A percentile compares a stretch with the other conserved stretches of the same genome.
phyloP scores from a whole-genome alignment of 2,113 vertebrate genomes.

The Xiphophorus couchianus region DNA sequence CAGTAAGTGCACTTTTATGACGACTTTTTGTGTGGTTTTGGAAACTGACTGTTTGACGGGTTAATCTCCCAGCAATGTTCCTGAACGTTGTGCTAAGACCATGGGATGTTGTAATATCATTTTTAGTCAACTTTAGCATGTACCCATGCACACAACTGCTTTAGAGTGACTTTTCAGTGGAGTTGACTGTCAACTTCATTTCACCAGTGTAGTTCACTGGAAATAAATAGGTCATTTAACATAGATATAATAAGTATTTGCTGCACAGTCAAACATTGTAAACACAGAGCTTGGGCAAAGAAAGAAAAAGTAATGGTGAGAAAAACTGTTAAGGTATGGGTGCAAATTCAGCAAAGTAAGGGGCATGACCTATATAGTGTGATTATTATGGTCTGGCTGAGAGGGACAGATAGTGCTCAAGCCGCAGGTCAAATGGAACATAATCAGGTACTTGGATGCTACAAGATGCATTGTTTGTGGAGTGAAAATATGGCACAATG shows the following conservation, averaged over 20 bases:
- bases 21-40: too few relatives aligned
- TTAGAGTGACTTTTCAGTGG: constrained; percentile 10
- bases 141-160: constrained; percentile 3
- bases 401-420: constrained; percentile 27
- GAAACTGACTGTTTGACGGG: too few relatives aligned
- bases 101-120: not conserved
- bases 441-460: constrained; percentile 17
- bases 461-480: not conserved
- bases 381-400: constrained; percentile 58
- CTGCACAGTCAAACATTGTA: constrained; percentile 29
- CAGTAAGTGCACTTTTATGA: too few relatives aligned
- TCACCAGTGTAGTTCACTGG: too few relatives aligned
- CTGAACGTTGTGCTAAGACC: too few relatives aligned
- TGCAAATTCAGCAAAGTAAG: constrained; percentile 41
- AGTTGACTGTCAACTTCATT: not conserved
- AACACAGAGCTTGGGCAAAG: constrained; percentile 46
- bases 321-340: constrained; percentile 32
- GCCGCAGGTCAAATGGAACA: constrained; percentile 36
- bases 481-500: not conserved
- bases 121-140: not conserved
- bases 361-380: constrained; percentile 42
- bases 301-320: constrained; percentile 36
- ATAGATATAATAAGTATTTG: constrained; percentile 52
- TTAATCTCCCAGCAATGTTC: too few relatives aligned
- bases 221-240: constrained; percentile 50